Evolutionary conservation across 1,140 invertebrate genomes (phyloP), one percentile per base, ranked within the genome.

Genomic region (Zaprionus davidi): DNA sequence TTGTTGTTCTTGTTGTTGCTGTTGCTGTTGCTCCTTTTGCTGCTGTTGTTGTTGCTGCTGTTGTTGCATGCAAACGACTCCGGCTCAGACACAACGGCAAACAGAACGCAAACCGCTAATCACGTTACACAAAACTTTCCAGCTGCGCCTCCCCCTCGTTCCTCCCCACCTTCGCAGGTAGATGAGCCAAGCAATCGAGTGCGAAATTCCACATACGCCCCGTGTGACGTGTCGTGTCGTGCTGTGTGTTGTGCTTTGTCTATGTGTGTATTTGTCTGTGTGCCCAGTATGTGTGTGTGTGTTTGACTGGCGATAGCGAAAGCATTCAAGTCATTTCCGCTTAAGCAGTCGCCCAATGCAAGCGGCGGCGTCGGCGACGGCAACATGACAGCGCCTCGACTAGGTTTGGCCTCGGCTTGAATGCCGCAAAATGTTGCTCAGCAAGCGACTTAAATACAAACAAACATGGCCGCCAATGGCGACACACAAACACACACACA

Each of bases 251-350:
- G 59, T 22, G 66, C 53, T 28, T 0, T 7, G 2, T n/a, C 5
- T 41, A 2, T 51, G 46, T 11, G 2, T 31, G 31, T 31, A 7
- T 9, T 34, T 34, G 31, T 11, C 31, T 56, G 31, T 28, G 59
- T 66, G 41, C 31, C 31, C 46, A n/a, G 20, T 63, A 38, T 65
- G 56, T 60, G 36, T 67, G 65, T 67, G 53, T 60, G 44, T 24
- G 62, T 53, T 41, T 55, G 12, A 2, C 31, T 57, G 60, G 59
- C 77, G 81, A 74, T 80, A 72, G 78, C 69, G 67, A 76, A 81
- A 81, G 82, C 82, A 85, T 90, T 90, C 85, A 90, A 90, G 85
- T 90, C 86, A 90, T 90, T 90, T 90, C 85, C 85, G 85, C 82
- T 90, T 88, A 90, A 85, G 81, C 78, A 90, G 87, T 81, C 78